Evolutionary conservation across 1,140 invertebrate genomes (phyloP).

Genomic region (Zelostemma sp.): DNA sequence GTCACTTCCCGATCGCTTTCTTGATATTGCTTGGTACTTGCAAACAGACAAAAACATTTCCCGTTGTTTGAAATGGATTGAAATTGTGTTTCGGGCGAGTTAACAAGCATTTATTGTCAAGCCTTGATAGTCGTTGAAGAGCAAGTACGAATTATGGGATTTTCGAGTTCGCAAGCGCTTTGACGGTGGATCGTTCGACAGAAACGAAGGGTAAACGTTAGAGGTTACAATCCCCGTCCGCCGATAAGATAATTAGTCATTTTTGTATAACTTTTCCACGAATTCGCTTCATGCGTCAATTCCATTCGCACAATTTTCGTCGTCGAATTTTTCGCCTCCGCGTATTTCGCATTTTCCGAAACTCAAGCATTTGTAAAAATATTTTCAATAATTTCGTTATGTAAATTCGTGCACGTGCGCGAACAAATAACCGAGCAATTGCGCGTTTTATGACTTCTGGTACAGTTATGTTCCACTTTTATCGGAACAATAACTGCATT

Average conservation of each 20-base stretch:
- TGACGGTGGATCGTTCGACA: background rate
- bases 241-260: conserved; percentile 1
- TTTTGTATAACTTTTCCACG: background rate
- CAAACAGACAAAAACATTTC: background rate
- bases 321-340: background rate
- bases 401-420: background rate
- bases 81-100: background rate
- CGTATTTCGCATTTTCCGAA: no score
- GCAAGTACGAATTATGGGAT: background rate
- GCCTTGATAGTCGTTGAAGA: background rate
- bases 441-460: background rate
- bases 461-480: conserved; percentile 5
- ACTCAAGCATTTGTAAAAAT: no score
- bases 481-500: background rate
- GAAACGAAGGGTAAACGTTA: background rate
- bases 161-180: background rate
- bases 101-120: background rate
- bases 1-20: no score
- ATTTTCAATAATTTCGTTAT: conserved; percentile 1
- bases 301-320: background rate
- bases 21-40: no score
- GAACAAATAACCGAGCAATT: background rate
- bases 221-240: background rate
- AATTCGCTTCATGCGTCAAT: background rate
- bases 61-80: background rate